Percentiles rank a stretch among this genome's conserved stretches.
Conservation (phyloP, 2,113 vertebrate species). For the Halichoerus grypus region DNA sequence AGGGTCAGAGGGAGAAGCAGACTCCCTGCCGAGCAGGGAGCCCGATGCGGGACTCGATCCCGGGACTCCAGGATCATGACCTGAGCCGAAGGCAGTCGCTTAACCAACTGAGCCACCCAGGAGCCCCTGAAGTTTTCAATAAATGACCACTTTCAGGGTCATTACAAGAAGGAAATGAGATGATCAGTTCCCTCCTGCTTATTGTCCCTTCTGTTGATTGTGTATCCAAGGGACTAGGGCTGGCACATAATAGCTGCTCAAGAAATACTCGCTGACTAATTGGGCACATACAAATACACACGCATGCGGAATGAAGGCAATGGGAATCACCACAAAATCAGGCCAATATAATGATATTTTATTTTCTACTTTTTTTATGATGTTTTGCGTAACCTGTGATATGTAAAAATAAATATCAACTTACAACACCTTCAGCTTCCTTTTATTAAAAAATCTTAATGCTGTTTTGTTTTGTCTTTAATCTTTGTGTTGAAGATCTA, state of each 20-base stretch:
- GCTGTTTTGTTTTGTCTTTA: neutral
- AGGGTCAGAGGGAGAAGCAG: no score
- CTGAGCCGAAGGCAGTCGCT: no score
- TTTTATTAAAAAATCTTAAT: slow-evolving; percentile 16
- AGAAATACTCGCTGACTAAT: neutral
- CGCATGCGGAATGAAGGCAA: accelerated
- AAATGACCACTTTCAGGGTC: neutral
- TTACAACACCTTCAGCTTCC: neutral
- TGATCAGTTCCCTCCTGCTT: neutral
- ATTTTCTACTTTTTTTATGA: neutral
- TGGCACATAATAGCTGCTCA: neutral
- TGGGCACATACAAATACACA: accelerated
- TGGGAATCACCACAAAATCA: neutral
- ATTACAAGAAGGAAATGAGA: neutral
- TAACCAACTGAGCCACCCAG: no score
- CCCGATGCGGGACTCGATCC: no score
- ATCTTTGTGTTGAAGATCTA: neutral
- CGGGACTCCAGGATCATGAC: no score
- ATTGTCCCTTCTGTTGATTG: neutral
- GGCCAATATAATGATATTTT: neutral
- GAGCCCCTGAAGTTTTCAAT: neutral
- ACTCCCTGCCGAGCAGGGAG: no score
- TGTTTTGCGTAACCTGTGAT: neutral
- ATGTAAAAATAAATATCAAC: neutral
- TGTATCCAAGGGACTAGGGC: neutral